Evolutionary conservation across 1,140 invertebrate genomes (phyloP), one percentile per base, ranked within the genome.

Genomic region (Tyrophagus putrescentiae): DNA sequence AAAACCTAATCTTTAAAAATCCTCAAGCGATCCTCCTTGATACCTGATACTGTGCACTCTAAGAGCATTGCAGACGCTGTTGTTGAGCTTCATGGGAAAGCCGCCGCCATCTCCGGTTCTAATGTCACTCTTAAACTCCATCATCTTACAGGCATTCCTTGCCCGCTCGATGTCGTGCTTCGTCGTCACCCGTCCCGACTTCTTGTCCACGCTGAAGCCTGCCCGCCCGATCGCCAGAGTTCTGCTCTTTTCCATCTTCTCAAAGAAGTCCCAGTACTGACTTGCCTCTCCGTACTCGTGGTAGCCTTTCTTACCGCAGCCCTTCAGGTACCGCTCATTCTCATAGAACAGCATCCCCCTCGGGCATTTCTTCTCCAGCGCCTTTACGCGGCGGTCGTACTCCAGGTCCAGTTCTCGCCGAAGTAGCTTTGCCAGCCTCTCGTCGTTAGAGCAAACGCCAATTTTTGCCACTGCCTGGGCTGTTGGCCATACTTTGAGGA

Each of bases 161-260:
- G 79, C 83, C 60, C 95, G 79, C 13, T 80, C 76, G 33, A 82
- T 80, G 73, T 98, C 92, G 69, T 98, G 93, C 70, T 98, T 98
- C 0, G 92, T 96, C 0, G 93, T 80, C 68, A 93, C 83, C 68
- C 80, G 79, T 21, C 82, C 83, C 64, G 85, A 84, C 67, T 83
- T 79, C 18, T 77, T 76, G 3, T 16, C 25, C 21, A 75, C 65
- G 0, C 57, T 54, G 60, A 65, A 65, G 21, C 66, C 67, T 45
- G 64, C 60, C n/a, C 54, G 25, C 11, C 60, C 62, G 5, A 69
- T 61, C 44, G 42, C 62, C 3, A 59, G 60, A 11, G 41, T 41
- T n/a, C n/a, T n/a, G 39, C 54, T 50, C 32, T 64, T 62, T 57
- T 65, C 60, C 25, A 52, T 59, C 18, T 64, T 48, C 16, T 73